Evolutionary conservation across 2,888 invertebrate species (phyloP).

Genomic region (Eilema griseolum): DNA sequence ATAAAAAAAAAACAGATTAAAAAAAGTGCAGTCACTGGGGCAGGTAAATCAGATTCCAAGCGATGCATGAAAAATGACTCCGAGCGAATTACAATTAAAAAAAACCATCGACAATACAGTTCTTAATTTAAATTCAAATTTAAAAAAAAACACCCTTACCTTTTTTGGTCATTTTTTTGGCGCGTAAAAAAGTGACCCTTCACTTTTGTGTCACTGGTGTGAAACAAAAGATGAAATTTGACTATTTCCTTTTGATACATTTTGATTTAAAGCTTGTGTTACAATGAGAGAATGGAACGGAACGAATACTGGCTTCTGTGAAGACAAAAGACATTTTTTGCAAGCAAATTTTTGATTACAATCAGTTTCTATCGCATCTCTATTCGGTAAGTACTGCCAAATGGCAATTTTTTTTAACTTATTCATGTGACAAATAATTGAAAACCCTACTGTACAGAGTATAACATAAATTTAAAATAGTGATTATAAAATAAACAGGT

Average conservation of each 20-base stretch:
- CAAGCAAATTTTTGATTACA: slow-evolving; percentile 62
- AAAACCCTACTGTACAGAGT: background rate
- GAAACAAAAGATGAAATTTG: slow-evolving; percentile 83
- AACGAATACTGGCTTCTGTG: slow-evolving; percentile 63
- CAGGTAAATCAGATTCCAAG: slow-evolving; percentile 84
- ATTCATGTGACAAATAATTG: slow-evolving; percentile 1
- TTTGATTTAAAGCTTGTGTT: slow-evolving; percentile 80
- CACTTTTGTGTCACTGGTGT: slow-evolving; percentile 70
- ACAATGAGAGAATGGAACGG: slow-evolving; percentile 68
- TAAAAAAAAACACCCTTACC: slow-evolving; percentile 62
- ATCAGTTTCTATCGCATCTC: slow-evolving; percentile 56
- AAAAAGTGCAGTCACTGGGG: slow-evolving; percentile 65
- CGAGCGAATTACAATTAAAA: slow-evolving; percentile 77
- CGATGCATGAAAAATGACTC: slow-evolving; percentile 87
- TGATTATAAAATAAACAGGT: background rate
- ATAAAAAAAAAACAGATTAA: slow-evolving; percentile 20
- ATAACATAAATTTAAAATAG: slow-evolving; percentile 1
- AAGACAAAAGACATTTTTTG: slow-evolving; percentile 65
- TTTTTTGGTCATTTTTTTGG: slow-evolving; percentile 46
- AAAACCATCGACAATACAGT: slow-evolving; percentile 76
- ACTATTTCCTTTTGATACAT: slow-evolving; percentile 75
- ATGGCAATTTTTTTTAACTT: slow-evolving; percentile 25
- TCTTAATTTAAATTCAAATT: slow-evolving; percentile 79
- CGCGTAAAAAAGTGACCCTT: slow-evolving; percentile 62
- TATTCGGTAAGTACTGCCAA: slow-evolving; percentile 27